Conservation (phyloP, 2,113 vertebrate genomes). For the Suricata suricatta region DNA sequence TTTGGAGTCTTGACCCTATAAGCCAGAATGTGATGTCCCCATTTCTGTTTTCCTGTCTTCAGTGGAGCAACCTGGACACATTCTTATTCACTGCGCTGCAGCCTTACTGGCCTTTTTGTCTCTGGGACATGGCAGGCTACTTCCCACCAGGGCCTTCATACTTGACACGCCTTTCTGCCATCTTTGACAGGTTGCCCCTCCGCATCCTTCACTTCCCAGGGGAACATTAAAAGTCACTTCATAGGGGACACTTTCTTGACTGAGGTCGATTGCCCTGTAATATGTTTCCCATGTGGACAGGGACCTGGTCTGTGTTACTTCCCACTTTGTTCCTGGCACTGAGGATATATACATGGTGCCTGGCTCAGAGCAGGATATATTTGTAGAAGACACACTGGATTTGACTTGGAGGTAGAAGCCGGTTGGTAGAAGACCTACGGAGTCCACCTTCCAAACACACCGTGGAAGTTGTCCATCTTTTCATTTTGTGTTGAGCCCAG, state of each 20-base stretch:
- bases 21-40: not conserved
- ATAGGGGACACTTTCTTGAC: not conserved
- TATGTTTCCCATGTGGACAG: not conserved
- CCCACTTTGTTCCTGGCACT: not conserved
- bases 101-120: not conserved
- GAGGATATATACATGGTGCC: not conserved
- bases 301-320: not conserved
- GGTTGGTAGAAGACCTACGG: not conserved
- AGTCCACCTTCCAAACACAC: not conserved
- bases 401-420: not conserved
- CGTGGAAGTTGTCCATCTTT: not conserved
- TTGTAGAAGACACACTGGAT: not conserved
- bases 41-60: not conserved
- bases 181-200: not conserved
- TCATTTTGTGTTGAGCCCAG: not conserved
- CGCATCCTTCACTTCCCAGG: not conserved
- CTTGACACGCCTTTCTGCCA: accelerated
- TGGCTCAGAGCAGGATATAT: not conserved
- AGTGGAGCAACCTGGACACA: not conserved
- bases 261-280: not conserved
- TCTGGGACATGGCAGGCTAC: not conserved
- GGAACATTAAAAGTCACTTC: not conserved
- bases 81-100: accelerated
- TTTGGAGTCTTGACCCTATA: too few species aligned
- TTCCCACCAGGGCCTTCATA: not conserved